Evolutionary conservation across 2,113 vertebrate species (phyloP), one percentile per base, ranked within the genome.

Genomic region (Cheilinus undulatus): DNA sequence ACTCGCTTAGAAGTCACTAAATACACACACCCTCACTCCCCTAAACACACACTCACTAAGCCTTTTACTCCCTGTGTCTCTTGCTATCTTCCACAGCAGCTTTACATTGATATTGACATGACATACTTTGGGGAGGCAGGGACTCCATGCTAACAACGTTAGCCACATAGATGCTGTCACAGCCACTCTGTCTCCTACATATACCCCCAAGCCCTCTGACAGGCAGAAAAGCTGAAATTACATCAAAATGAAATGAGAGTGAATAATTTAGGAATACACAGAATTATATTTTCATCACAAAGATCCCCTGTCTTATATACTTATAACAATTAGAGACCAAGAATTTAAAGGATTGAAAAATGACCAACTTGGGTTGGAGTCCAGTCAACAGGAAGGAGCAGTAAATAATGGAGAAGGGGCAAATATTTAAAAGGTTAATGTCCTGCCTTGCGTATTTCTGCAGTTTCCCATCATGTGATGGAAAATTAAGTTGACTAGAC

Each of bases 131-230:
- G 36, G 69, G 59, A 85, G 48, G 50, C 28, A 70, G 53, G 14
- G 75, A 67, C 78, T 86, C 71, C 32, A 72, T 74, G 53, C 85
- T 86, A 91, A 91, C 82, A 30, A 62, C 60, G 66, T 89, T 86
- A 88, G 66, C 69, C 76, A 64, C 67, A 85, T 68, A 73, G 49
- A 60, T 81, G 60, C 67, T 85, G 85, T 84, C 82, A 83, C 65
- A 83, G 69, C 45, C 83, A 83, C 69, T 88, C 73, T 46, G 83
- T 84, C 78, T 76, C 46, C 19, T 56, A 22, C 45, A 52, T 3
- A 42, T n/a, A 26, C 17, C 48, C 38, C 28, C 23, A 34, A 48
- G 6, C 12, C 4, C 5, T 30, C 27, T 0, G 14, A 64, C 34
- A 27, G 19, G 57, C n/a, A 53, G 22, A 42, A 40, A 43, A 36